Evolutionary conservation across 2,797 vertebrate genomes (phyloP), one percentile per base, ranked within the genome.

Genomic region (Podarcis lilfordi): DNA sequence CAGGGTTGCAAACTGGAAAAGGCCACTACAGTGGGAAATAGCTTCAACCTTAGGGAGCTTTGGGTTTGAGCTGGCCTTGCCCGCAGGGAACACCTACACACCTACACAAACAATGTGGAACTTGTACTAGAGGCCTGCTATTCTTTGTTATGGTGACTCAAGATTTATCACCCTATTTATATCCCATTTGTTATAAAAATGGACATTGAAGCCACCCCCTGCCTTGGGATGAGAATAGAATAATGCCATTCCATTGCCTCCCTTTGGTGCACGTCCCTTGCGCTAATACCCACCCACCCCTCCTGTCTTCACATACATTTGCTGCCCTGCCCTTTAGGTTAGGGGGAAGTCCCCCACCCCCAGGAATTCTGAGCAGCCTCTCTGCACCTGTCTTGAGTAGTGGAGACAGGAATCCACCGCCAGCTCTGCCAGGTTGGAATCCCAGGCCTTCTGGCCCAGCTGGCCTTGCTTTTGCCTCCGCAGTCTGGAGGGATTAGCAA

Each of bases 91-190:
- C 66, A 90, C 66, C 23, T 83, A 69, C 35, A 61, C 21, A 55
- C 75, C 43, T 64, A 40, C 10, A 25, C 79, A 37, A 64, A 78
- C 76, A 75, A 84, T 19, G 25, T 29, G 17, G 45, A 59, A 7
- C 43, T 35, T 68, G 45, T 5, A 0, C 92, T 83, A 59, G 77
- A 81, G 27, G 66, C 91, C 64, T 50, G 91, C 91, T 91, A 25
- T 55, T 80, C 50, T 64, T 55, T 45, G 5, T 45, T 68, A n/a
- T 19, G 32, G 27, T 11, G 13, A 81, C 27, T 74, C 68, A 92
- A 94, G 92, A 94, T 94, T 92, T 93, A 89, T 89, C 87, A 87
- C 87, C 90, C 92, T 91, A 93, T 95, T 95, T 95, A 95, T 95
- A 95, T 91, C 88, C 43, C 82, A 93, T 91, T 91, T 91, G 68